Evolutionary conservation across 2,888 invertebrate genomes (phyloP).

Genomic region (Boloria euphrosyne): DNA sequence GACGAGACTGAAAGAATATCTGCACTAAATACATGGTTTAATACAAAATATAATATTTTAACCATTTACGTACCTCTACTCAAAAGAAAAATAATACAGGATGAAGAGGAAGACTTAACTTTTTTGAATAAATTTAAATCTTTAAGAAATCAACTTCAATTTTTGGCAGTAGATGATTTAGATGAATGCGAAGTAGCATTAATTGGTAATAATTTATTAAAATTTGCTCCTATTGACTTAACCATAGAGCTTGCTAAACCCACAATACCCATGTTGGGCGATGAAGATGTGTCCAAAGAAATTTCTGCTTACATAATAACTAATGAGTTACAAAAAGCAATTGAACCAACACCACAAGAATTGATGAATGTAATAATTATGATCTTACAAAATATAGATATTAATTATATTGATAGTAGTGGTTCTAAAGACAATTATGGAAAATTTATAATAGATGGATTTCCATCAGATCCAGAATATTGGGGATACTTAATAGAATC

Average conservation of each 20-base stretch:
- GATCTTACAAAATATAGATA: slow-evolving; percentile 63
- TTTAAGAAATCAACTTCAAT: slow-evolving; percentile 46
- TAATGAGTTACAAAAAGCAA: slow-evolving; percentile 69
- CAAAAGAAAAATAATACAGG: slow-evolving; percentile 35
- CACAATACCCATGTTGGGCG: slow-evolving; percentile 66
- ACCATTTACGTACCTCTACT: slow-evolving; percentile 52
- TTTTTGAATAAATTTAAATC: slow-evolving; percentile 44
- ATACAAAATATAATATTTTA: slow-evolving; percentile 45
- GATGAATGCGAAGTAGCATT: slow-evolving; percentile 52
- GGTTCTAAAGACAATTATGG: slow-evolving; percentile 57
- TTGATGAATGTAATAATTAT: slow-evolving; percentile 64
- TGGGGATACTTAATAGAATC: slow-evolving; percentile 70
- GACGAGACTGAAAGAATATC: slow-evolving; percentile 62
- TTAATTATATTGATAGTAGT: slow-evolving; percentile 50
- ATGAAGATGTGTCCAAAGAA: slow-evolving; percentile 69
- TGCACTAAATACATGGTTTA: slow-evolving; percentile 66
- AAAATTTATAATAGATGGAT: slow-evolving; percentile 84
- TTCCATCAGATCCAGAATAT: slow-evolving; percentile 74
- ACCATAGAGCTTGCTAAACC: slow-evolving; percentile 52
- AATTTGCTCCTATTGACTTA: slow-evolving; percentile 68
- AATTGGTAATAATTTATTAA: slow-evolving; percentile 44
- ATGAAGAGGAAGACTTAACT: slow-evolving; percentile 27
- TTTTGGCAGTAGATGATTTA: slow-evolving; percentile 60
- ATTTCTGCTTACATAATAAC: slow-evolving; percentile 60
- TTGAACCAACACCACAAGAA: slow-evolving; percentile 69